A percentile compares a stretch with the other conserved stretches of the same genome.
phyloP scores from a whole-genome alignment of 1,140 invertebrate species.

The Lasioglossum albipes region DNA sequence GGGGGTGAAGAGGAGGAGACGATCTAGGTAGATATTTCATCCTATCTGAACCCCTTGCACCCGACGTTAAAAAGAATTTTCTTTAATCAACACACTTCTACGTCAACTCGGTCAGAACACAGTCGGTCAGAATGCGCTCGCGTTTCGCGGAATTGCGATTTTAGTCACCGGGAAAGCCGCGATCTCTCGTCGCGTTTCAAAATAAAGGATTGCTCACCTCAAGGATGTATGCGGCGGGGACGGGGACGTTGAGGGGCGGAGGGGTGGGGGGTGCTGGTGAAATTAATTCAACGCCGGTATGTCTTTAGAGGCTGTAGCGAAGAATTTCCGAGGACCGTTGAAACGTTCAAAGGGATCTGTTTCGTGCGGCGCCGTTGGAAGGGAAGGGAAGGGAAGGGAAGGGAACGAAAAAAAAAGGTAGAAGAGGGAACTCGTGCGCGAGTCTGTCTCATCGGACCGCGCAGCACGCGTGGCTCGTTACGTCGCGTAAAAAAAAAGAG shows the following conservation, averaged over 20 bases:
- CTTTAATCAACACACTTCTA: no score
- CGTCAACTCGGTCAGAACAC: no score
- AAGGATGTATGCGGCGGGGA: not conserved
- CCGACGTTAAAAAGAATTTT: no score
- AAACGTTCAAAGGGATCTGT: not conserved
- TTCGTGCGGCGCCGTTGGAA: not conserved
- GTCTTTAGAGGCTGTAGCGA: not conserved
- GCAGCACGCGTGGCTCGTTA: constrained; percentile 22
- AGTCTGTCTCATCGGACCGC: not conserved
- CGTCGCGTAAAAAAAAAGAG: not conserved
- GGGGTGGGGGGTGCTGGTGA: not conserved
- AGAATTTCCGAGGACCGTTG: not conserved
- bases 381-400: no score
- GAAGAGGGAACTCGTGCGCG: constrained; percentile 16
- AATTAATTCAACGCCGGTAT: not conserved
- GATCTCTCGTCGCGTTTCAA: not conserved
- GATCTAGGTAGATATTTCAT: no score
- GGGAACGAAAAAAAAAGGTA: not conserved
- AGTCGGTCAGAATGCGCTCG: no score
- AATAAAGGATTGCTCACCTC: not conserved
- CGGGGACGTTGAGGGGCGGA: not conserved
- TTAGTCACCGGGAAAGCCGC: no score
- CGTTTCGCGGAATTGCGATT: no score
- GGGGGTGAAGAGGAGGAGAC: no score
- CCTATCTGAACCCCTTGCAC: no score